A percentile compares a stretch with the other conserved stretches of the same genome.
These are phyloP conservation scores for Hippocampus mohnikei DNA, from an alignment of 2,113 vertebrate genomes.

Conservation along the genomic window DNA sequence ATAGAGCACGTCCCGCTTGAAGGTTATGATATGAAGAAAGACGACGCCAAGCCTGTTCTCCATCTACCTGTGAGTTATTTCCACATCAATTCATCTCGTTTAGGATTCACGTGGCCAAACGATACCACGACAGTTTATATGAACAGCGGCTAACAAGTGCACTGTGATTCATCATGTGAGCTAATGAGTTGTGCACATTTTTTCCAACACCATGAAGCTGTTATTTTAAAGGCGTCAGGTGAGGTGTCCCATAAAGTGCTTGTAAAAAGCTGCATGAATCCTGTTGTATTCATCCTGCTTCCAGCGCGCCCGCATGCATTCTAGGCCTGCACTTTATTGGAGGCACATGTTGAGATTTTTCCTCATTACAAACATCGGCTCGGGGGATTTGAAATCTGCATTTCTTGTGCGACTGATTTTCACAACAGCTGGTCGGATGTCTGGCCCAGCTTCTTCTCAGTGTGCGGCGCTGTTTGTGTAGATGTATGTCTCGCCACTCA, in stretches of 20 bases:
- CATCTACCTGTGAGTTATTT: conserved; percentile 82
- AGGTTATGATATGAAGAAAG: conserved; percentile 80
- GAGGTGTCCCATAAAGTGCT: neutral
- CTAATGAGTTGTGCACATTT: neutral
- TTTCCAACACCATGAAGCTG: neutral
- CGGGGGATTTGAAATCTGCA: conserved; percentile 36
- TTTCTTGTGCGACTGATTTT: conserved; percentile 41
- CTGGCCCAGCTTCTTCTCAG: conserved; percentile 16
- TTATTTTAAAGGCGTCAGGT: conserved; percentile 2
- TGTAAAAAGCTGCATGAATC: neutral
- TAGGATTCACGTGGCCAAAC: neutral
- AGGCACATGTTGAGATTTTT: conserved; percentile 55
- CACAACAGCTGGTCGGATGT: conserved; percentile 47
- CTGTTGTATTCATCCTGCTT: neutral
- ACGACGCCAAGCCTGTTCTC: conserved; percentile 77
- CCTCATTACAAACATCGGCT: conserved; percentile 63
- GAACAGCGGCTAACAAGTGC: neutral
- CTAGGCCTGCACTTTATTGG: conserved; percentile 39
- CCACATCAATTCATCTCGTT: neutral
- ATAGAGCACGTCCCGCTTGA: conserved; percentile 85
- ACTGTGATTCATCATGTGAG: neutral
- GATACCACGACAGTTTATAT: neutral
- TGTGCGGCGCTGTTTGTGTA: conserved; percentile 38
- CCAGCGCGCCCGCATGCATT: conserved; percentile 1
- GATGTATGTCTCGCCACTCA: conserved; percentile 43